A percentile compares a stretch with the other conserved stretches of the same genome.
Evolutionary conservation across 2,113 vertebrate species (phyloP).

Genomic region (Hypanus sabinus): DNA sequence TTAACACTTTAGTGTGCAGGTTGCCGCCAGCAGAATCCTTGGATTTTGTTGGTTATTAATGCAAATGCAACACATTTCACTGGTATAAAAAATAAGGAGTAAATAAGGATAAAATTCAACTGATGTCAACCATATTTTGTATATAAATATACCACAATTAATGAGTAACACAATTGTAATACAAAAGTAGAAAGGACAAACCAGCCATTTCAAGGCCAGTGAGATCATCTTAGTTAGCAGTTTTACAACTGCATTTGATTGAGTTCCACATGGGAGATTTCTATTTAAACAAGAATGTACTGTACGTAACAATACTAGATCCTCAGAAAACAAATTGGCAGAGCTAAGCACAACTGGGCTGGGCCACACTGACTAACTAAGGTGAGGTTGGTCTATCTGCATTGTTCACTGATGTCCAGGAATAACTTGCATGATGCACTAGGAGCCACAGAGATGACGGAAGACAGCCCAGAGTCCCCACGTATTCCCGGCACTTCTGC

Average conservation of each 20-base stretch:
- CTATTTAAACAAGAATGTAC: neutral
- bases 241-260: neutral
- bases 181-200: neutral
- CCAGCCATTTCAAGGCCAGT: neutral
- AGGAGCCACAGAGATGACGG: neutral
- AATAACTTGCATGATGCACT: neutral
- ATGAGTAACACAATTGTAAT: neutral
- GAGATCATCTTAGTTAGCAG: neutral
- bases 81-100: neutral
- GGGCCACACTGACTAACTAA: neutral
- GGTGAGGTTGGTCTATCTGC: neutral
- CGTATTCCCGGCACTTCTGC: neutral
- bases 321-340: neutral
- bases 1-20: neutral
- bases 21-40: too few relatives aligned
- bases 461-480: neutral
- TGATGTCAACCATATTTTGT: neutral
- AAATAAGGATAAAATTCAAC: neutral
- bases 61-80: too few relatives aligned
- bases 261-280: neutral
- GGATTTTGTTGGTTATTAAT: too few relatives aligned
- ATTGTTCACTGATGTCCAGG: neutral
- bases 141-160: neutral
- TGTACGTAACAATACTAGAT: neutral
- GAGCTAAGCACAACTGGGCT: neutral